Evolutionary conservation across 2,797 vertebrate species (phyloP).

Genomic region (Agapornis canus): DNA sequence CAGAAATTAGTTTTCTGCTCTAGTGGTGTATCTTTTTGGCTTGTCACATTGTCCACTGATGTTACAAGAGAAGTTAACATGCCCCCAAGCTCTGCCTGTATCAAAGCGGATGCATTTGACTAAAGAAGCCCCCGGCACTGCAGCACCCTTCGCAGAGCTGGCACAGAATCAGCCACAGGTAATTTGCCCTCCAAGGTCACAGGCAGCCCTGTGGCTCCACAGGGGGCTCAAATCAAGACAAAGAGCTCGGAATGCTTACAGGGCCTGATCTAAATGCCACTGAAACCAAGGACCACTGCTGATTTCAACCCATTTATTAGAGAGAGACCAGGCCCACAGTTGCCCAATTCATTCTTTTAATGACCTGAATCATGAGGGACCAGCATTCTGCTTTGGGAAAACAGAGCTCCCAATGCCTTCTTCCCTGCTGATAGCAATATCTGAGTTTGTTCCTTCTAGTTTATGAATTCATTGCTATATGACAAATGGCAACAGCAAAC

Average conservation of each 20-base stretch:
- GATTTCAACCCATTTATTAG: not conserved
- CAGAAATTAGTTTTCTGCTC: conserved; percentile 28
- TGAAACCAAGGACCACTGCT: not conserved
- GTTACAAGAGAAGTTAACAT: conserved; percentile 1
- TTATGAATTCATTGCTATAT: not conserved
- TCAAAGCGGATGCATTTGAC: not conserved
- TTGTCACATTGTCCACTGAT: not conserved
- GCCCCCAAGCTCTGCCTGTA: not conserved
- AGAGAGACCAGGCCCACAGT: rapidly evolving
- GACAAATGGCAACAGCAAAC: not conserved
- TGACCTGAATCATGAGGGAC: not conserved
- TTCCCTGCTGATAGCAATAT: not conserved
- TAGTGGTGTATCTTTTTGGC: not conserved
- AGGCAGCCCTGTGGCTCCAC: not conserved
- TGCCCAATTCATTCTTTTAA: not conserved
- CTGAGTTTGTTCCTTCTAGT: not conserved
- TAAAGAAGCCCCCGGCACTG: not conserved
- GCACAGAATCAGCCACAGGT: not conserved
- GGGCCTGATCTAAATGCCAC: not conserved
- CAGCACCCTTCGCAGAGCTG: not conserved
- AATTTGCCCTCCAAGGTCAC: conserved; percentile 27
- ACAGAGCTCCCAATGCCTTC: not conserved
- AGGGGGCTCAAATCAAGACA: not conserved
- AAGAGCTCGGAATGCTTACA: not conserved
- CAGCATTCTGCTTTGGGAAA: not conserved